Conservation (phyloP, 2,113 vertebrate species). For the Clarias macrocephalus region DNA sequence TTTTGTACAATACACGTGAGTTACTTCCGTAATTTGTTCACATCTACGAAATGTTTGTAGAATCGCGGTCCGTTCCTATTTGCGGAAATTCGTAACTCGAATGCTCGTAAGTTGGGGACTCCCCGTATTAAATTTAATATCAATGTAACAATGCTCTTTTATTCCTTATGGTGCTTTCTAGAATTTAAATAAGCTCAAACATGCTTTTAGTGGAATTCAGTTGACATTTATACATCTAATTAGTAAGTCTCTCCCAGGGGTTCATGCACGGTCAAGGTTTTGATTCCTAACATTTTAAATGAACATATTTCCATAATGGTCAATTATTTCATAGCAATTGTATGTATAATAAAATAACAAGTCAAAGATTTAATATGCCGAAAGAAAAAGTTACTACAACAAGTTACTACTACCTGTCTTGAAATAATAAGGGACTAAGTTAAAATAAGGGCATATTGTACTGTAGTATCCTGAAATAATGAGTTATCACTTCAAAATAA, state of each 20-base stretch:
- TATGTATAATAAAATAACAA: neutral
- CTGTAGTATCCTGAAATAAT: neutral
- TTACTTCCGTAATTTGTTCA: no score
- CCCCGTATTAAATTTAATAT: neutral
- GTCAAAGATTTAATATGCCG: neutral
- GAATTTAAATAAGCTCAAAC: neutral
- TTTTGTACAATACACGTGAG: no score
- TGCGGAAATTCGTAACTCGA: no score
- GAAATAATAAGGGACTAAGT: neutral
- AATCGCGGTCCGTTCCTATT: no score
- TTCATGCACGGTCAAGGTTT: neutral
- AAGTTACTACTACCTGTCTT: neutral
- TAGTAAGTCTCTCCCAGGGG: neutral
- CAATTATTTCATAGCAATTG: neutral
- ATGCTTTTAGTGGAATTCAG: neutral
- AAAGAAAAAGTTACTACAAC: neutral
- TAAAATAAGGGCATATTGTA: neutral
- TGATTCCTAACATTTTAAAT: neutral
- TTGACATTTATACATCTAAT: neutral
- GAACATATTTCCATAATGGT: neutral
- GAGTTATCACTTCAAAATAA: neutral
- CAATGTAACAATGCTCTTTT: neutral
- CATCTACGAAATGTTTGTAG: no score
- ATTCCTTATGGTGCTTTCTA: neutral
- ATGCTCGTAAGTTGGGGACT: no score